A percentile compares a stretch with the other conserved stretches of the same genome.
Evolutionary conservation across 2,888 invertebrate species (phyloP).

Genomic region (Crocallis elinguaria): DNA sequence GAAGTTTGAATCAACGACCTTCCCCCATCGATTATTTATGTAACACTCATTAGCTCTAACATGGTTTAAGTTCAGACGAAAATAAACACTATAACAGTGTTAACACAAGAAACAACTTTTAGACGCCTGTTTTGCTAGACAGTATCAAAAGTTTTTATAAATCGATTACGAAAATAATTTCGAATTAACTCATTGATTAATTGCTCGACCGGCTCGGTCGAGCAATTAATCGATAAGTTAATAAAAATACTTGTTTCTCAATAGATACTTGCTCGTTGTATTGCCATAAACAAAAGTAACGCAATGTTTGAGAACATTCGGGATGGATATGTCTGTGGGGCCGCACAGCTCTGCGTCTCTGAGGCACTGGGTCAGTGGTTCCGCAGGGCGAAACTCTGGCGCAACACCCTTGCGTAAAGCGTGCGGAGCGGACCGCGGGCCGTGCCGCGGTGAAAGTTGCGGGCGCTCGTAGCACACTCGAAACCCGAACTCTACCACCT

Average conservation of each 20-base stretch:
- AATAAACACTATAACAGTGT: too few species aligned
- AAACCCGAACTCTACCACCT: constrained; percentile 47
- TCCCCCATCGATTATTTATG: too few species aligned
- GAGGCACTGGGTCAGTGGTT: constrained; percentile 82
- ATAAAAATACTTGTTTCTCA: constrained; percentile 18
- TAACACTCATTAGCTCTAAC: background rate
- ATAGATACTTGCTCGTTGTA: constrained; percentile 11
- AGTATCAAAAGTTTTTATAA: too few species aligned
- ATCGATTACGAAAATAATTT: too few species aligned
- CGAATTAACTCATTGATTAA: constrained; percentile 10
- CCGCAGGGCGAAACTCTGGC: constrained; percentile 78
- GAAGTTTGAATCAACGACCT: too few species aligned
- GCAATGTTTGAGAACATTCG: constrained; percentile 56
- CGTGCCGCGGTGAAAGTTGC: constrained; percentile 73
- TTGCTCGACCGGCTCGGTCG: background rate
- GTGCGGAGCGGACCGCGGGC: constrained; percentile 60
- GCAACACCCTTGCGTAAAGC: constrained; percentile 82
- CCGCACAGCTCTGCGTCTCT: constrained; percentile 44
- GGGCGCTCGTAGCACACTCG: constrained; percentile 64
- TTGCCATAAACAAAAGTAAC: constrained; percentile 41
- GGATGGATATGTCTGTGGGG: constrained; percentile 18
- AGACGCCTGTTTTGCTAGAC: too few species aligned
- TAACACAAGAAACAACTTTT: too few species aligned
- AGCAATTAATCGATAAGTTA: constrained; percentile 7
- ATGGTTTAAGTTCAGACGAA: background rate